Conservation (phyloP, 2,113 vertebrate genomes). For the Nesoenas mayeri region DNA sequence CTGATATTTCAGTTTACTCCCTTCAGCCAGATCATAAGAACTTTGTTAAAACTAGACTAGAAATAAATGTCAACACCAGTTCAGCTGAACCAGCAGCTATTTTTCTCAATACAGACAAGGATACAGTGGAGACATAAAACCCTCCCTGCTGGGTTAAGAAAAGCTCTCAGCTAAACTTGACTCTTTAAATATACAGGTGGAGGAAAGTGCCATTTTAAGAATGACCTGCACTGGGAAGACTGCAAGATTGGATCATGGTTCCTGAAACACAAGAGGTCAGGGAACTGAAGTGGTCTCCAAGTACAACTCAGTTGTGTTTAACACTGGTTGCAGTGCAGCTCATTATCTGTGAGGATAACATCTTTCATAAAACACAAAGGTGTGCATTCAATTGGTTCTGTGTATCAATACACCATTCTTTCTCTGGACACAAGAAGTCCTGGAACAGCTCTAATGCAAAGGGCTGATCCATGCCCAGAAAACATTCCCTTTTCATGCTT, state of each 20-base stretch:
- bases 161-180: constrained; percentile 18
- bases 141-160: constrained; percentile 23
- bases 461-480: constrained; percentile 8
- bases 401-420: neutral
- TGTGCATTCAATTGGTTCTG: neutral
- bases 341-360: neutral
- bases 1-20: neutral
- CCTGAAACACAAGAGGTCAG: constrained; percentile 8
- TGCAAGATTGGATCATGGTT: constrained; percentile 24
- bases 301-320: constrained; percentile 1
- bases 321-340: neutral
- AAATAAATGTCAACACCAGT: neutral
- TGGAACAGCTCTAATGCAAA: neutral
- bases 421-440: constrained; percentile 8
- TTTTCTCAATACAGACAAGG: constrained; percentile 24
- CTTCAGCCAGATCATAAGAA: neutral
- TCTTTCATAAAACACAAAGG: neutral
- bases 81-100: constrained; percentile 26
- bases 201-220: neutral
- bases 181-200: neutral
- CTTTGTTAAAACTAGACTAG: neutral
- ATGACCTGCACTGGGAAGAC: neutral
- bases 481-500: constrained; percentile 3
- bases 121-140: neutral
- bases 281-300: neutral